Evolutionary conservation across 1,140 invertebrate species (phyloP).

Genomic region (Formica selysi): DNA sequence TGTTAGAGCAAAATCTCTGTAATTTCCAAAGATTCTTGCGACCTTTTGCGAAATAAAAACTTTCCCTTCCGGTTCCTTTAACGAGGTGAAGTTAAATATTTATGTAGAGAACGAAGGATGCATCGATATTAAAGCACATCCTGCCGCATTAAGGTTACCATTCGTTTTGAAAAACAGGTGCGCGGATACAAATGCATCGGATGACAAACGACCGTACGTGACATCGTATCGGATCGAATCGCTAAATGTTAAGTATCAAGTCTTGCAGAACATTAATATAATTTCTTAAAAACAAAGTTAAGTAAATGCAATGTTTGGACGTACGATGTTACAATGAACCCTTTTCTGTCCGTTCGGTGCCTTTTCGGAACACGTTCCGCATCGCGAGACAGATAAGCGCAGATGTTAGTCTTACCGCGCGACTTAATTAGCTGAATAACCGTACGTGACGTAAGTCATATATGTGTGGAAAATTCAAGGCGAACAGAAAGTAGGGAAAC

Average conservation of each 20-base stretch:
- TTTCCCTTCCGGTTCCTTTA: constrained; percentile 13
- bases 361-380: constrained; percentile 25
- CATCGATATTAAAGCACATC: constrained; percentile 26
- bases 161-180: constrained; percentile 46
- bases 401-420: constrained; percentile 33
- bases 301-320: not conserved
- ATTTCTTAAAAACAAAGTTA: not conserved
- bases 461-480: constrained; percentile 13
- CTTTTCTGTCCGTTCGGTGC: not conserved
- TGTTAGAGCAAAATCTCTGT: too few species aligned
- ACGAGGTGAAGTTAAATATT: not conserved
- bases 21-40: too few species aligned
- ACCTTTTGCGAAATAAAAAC: not conserved
- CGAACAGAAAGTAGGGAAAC: not conserved
- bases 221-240: constrained; percentile 11
- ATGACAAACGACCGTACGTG: constrained; percentile 45
- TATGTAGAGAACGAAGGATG: not conserved
- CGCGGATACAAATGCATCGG: constrained; percentile 10
- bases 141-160: constrained; percentile 23
- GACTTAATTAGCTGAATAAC: constrained; percentile 58
- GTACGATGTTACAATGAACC: constrained; percentile 1
- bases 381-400: constrained; percentile 40
- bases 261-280: constrained; percentile 30
- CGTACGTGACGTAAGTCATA: constrained; percentile 41
- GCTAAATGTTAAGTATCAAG: constrained; percentile 24